Base-by-base conservation (phyloP, 2,797 vertebrate species). In the Anguilla anguilla region DNA sequence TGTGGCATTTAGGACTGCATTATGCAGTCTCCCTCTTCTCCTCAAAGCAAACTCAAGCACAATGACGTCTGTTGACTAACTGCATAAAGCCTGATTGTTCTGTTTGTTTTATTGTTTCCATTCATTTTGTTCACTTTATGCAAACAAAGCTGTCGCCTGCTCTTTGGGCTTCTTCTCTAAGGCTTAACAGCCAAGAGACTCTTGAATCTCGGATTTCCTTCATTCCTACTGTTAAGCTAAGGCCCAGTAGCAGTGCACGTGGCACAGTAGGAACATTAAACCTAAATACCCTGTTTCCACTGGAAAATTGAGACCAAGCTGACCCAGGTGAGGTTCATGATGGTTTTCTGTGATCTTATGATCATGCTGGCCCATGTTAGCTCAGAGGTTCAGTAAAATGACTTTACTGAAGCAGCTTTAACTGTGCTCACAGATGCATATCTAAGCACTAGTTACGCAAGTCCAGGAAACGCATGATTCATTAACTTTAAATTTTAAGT, bases 51-150 rank as follows among this genome's bases (percentile, higher is more conserved):
- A 59, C 84, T 77, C 17, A 90, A 85, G 87, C 59, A 84, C 35
- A 87, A 83, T 53, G 46, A 22, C 9, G 49, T n/a, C 19, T n/a
- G 74, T 51, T 28, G 0, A 19, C 39, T 2, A 82, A 51, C 19
- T 72, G 43, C 43, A 95, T 92, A 95, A 93, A 92, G 93, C 91
- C 84, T 89, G 86, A 93, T 94, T 95, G 94, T 95, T 93, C 93
- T 3, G 3, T 49, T 88, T 69, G 83, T 77, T 43, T 92, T 86
- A 85, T 88, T 39, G 88, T 43, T 86, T 91, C 89, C 82, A 84
- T 57, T 83, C 49, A 28, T 83, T 83, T 83, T 85, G 86, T 74
- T 85, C 86, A 49, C 89, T 86, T 86, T 90, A 89, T 86, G 88
- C 91, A 91, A 94, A 94, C 91, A 94, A 77, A 64, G 90, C 87